Conservation (phyloP, 2,113 vertebrate genomes). For the Rhinopithecus roxellana region DNA sequence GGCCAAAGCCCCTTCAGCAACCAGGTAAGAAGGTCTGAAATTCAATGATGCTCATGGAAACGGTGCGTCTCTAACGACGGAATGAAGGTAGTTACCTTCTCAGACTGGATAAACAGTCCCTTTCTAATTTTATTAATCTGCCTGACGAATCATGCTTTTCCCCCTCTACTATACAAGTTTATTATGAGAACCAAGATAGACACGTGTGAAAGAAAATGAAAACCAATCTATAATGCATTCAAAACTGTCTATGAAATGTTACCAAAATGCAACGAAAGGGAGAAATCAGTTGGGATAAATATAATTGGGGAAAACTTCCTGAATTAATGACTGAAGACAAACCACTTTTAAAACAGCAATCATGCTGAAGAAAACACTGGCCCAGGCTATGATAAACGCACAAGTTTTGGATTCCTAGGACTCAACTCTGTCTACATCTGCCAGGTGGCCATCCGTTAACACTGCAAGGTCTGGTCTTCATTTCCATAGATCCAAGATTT, state of each 20-base stretch:
- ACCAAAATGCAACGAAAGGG: neutral
- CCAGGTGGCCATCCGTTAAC: neutral
- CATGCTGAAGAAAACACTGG: neutral
- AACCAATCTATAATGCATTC: neutral
- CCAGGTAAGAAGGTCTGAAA: neutral
- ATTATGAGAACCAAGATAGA: neutral
- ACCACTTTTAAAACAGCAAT: neutral
- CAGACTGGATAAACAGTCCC: neutral
- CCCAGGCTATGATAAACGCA: neutral
- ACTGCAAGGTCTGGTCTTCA: neutral
- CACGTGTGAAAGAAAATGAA: neutral
- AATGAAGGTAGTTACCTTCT: neutral
- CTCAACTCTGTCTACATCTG: neutral
- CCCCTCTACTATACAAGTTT: neutral
- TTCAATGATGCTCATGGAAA: neutral
- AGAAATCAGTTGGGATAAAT: neutral
- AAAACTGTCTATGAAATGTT: neutral
- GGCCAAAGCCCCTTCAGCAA: neutral
- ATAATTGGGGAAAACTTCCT: neutral
- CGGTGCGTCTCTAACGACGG: neutral
- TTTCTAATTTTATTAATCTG: neutral
- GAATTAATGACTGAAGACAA: neutral
- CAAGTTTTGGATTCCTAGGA: neutral
- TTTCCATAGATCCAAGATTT: neutral
- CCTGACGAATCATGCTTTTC: neutral